Base-by-base conservation (phyloP, 2,888 invertebrate species). In the Exocentrus adspersus region DNA sequence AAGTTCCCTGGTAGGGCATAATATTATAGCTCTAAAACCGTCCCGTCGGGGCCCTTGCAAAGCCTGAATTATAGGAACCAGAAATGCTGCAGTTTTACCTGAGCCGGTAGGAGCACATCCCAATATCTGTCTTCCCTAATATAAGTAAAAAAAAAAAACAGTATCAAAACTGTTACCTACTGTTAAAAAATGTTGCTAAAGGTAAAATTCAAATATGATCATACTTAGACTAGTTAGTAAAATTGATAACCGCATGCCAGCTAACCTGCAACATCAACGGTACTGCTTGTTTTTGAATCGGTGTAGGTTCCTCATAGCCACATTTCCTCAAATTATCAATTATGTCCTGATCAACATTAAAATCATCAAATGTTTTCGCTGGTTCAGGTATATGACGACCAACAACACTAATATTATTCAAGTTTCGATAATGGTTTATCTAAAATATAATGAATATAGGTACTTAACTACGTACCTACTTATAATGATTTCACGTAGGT, bases 21-120 rank as follows among this genome's bases (percentile, higher is more conserved):
- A 85, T 46, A 98, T 88, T 1, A 98, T 84, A 6, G 96, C 95
- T 66, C 97, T 85, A 56, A 94, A 91, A 0, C 97, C 97, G 17
- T 87, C 86, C 52, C 89, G 90, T 71, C 86, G 84, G 0, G 92
- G 93, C 41, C 86, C 85, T 12, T 87, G 87, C 41, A 98, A 85
- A 0, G 88, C 84, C 75, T 95, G 90, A 28, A 98, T 87, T 7
- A 98, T 85, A 0, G 98, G 98, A 2, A 97, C 80, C 0, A 98
- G 85, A 83, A 98, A 98, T 0, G 98, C 96, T 1, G 95, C 92
- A 0, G 98, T 99, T 84, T 98, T 98, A 6, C 98, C 98, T 0
- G 97, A 97, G 1, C 98, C 98, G 0, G 98, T 99, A 0, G 98
- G 98, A 0, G 98, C 98, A 81, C 95, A 96, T 0, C 95, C 97